Percentiles rank a stretch among this genome's conserved stretches.
phyloP scores from a whole-genome alignment of 2,888 invertebrate species.

The Dicyrtoma fusca region DNA sequence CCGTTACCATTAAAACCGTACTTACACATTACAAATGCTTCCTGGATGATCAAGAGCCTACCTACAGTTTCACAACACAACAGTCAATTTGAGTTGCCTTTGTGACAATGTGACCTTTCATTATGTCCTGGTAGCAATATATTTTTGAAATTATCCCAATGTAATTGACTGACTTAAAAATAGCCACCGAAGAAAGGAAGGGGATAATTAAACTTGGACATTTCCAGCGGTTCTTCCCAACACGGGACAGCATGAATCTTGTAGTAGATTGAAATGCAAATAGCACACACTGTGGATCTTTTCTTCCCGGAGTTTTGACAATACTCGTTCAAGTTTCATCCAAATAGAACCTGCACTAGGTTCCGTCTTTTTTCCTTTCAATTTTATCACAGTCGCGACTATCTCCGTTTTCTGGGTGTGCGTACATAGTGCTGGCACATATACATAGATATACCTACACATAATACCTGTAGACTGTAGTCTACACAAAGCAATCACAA shows the following conservation, averaged over 20 bases:
- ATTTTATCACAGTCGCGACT: not conserved
- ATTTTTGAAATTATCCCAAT: not conserved
- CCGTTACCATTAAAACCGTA: too few species aligned
- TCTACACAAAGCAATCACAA: too few species aligned
- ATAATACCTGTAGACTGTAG: too few species aligned
- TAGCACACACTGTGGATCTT: too few species aligned
- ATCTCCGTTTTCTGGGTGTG: too few species aligned
- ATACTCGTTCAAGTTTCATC: not conserved
- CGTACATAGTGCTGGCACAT: too few species aligned
- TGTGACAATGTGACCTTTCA: too few species aligned
- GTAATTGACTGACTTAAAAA: not conserved
- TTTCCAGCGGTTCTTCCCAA: not conserved
- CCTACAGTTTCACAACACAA: too few species aligned
- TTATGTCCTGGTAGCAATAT: not conserved
- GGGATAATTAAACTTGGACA: not conserved
- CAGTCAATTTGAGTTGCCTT: too few species aligned
- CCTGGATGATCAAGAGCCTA: too few species aligned
- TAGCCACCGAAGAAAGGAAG: not conserved
- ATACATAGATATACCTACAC: too few species aligned
- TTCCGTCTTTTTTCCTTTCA: conserved; percentile 1
- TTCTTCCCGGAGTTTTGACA: not conserved
- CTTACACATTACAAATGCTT: too few species aligned
- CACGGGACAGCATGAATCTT: not conserved
- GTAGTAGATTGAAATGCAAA: not conserved
- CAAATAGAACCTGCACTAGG: conserved; percentile 4